Evolutionary conservation across 2,888 invertebrate species (phyloP), one percentile per base, ranked within the genome.

Genomic region (Crepidodera aurea): DNA sequence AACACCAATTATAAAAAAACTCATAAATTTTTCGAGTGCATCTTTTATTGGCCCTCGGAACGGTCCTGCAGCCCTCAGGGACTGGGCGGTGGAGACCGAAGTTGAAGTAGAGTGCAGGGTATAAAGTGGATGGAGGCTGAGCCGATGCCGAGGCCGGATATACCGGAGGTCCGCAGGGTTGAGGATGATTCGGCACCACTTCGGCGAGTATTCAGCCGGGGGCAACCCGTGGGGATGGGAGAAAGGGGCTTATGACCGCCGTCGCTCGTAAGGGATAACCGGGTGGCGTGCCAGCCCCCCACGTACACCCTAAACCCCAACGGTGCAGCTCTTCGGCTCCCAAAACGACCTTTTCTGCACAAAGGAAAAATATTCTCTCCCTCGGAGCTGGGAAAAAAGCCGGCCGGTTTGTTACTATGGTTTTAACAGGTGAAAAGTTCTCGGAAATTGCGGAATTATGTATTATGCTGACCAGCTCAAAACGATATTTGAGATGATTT

Each of bases 161-260:
- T 77, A 75, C 77, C 75, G 74, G 75, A 62, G 59, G 62, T 62
- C 62, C 58, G 54, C 62, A 48, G 79, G 78, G 78, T 77, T 76
- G 75, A 77, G 80, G 79, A 80, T 79, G 80, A 80, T 80, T 80
- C 79, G 79, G 79, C 79, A 80, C 76, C 79, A 79, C 77, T 79
- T 76, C 77, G 76, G 75, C 60, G 42, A 74, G 75, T 73, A 76
- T 74, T 75, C 76, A 73, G 37, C 19, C 18, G 29, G 29, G 15
- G 53, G 29, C 16, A 27, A 13, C 40, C 27, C 27, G 25, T 25
- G 15, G 39, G 42, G 42, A 18, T n/a, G 40, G 53, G 16, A 18
- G 40, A 40, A 54, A 15, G 37, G 53, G 42, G 54, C 42, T 51
- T 54, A 54, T 54, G 54, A 54, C 54, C 54, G 42, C 37, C 53